Percentiles rank a stretch among this genome's conserved stretches.
These are phyloP conservation scores for Machimus atricapillus DNA, from an alignment of 2,888 invertebrate species.

Conservation along the genomic window DNA sequence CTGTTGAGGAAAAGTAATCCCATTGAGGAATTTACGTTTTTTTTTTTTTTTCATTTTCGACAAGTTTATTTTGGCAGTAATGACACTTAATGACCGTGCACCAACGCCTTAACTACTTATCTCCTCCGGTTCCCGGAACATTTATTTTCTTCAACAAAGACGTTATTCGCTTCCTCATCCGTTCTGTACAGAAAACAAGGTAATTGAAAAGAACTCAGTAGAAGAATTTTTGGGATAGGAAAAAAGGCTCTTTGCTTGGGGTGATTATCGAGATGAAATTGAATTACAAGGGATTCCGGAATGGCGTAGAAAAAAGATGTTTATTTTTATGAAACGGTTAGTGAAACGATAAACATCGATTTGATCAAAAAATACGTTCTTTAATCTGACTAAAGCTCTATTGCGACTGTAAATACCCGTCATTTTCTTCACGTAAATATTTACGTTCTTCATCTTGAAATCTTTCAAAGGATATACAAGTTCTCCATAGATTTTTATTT, in stretches of 20 bases:
- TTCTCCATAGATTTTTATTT: not conserved
- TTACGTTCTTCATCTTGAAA: not conserved
- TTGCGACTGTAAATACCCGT: not conserved
- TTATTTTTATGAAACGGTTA: not conserved
- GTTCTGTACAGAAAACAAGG: not conserved
- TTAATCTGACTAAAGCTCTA: not conserved
- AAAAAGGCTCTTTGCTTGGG: not conserved
- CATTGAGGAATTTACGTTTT: not conserved
- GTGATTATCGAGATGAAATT: not conserved
- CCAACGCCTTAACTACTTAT: not conserved
- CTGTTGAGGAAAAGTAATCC: constrained; percentile 49
- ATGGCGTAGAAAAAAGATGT: not conserved
- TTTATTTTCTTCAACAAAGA: not conserved
- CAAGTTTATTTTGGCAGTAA: constrained; percentile 10
- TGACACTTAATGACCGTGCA: not conserved
- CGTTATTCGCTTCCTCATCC: not conserved
- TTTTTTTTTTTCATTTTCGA: not conserved
- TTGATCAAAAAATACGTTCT: not conserved
- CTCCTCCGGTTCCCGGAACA: not conserved
- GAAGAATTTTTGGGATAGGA: not conserved
- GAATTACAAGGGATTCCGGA: not conserved
- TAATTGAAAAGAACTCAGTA: not conserved
- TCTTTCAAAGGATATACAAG: not conserved
- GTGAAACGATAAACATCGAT: not conserved
- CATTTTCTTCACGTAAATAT: not conserved